These are phyloP conservation scores for Myotis myotis DNA, from an alignment of 2,797 vertebrate genomes.

Conservation along the genomic window DNA sequence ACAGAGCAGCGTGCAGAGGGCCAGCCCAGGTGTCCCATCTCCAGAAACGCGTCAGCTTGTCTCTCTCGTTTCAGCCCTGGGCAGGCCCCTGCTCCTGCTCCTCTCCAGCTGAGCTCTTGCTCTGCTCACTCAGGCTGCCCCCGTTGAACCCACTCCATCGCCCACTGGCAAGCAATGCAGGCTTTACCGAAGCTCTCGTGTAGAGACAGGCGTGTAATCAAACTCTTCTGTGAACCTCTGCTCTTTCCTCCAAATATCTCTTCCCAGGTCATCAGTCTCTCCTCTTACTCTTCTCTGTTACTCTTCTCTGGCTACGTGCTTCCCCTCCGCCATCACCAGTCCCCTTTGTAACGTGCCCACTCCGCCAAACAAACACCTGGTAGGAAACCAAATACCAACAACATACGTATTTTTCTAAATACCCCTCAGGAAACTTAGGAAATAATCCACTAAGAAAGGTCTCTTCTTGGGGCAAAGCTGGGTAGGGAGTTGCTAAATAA, in stretches of 20 bases:
- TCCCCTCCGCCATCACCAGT: not conserved
- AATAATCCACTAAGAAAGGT: not conserved
- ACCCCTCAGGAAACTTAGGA: not conserved
- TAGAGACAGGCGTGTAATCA: not conserved
- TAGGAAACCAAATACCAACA: not conserved
- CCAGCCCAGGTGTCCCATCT: not conserved
- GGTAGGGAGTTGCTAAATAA: not conserved
- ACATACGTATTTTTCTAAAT: not conserved
- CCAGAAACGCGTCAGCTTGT: accelerated
- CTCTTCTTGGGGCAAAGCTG: not conserved
- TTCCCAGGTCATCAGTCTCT: not conserved
- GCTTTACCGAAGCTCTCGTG: not conserved
- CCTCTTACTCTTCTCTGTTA: not conserved
- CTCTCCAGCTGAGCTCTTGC: not conserved
- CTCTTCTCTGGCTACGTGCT: not conserved
- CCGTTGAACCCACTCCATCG: not conserved
- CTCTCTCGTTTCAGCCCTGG: not conserved
- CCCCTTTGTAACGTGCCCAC: not conserved
- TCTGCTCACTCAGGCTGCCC: not conserved
- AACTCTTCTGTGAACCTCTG: not conserved
- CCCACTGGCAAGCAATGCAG: not conserved
- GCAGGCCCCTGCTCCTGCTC: not conserved
- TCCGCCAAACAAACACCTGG: not conserved
- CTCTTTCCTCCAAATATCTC: not conserved
- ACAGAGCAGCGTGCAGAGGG: not conserved